Conservation (phyloP, 2,797 vertebrate species). For the Bradypus variegatus region DNA sequence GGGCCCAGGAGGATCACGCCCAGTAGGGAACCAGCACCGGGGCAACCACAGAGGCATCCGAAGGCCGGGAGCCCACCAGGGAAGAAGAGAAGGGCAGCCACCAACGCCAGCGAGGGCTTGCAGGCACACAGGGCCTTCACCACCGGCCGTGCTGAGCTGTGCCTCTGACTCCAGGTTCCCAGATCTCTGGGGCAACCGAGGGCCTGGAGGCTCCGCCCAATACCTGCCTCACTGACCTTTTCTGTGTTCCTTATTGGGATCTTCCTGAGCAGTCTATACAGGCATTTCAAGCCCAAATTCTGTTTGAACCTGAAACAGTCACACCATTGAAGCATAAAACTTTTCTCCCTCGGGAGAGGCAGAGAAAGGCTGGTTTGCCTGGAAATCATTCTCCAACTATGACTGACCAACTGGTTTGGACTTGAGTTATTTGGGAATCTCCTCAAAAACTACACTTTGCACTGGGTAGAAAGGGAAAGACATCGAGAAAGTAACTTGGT, state of each 20-base stretch:
- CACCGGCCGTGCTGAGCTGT: not conserved
- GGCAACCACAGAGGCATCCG: not conserved
- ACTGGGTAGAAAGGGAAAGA: fast-evolving
- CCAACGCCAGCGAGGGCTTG: not conserved
- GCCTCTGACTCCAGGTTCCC: not conserved
- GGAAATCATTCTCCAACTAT: fast-evolving
- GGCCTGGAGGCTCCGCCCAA: not conserved
- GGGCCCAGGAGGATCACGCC: not conserved
- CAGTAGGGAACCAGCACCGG: not conserved
- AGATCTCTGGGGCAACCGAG: not conserved
- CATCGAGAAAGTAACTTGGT: too few relatives aligned
- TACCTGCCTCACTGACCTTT: not conserved
- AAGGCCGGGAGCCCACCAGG: not conserved
- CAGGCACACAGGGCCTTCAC: fast-evolving
- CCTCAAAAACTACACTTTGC: not conserved
- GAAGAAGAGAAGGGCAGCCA: too few relatives aligned
- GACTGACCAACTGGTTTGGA: not conserved
- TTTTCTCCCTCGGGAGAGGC: not conserved
- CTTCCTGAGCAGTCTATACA: too few relatives aligned
- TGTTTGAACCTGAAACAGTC: not conserved
- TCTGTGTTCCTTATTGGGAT: not conserved
- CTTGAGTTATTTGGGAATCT: too few relatives aligned
- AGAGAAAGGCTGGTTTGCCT: too few relatives aligned
- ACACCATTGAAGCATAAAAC: too few relatives aligned
- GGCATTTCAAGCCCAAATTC: not conserved